phyloP scores from a whole-genome alignment of 2,888 invertebrate species.

The Dugesia japonica region DNA sequence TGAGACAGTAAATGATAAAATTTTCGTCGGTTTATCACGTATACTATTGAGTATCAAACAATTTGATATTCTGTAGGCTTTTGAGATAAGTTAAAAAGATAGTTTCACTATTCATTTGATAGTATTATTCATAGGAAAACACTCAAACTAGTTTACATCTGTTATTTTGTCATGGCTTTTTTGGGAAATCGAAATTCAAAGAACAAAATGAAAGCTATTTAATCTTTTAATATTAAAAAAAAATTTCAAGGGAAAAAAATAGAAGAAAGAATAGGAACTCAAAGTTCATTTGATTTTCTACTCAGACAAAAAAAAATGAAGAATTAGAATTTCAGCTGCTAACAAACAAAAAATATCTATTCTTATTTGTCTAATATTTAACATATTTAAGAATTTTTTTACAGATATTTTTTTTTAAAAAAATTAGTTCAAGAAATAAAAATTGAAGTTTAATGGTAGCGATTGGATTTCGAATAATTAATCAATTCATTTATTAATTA shows the following conservation, averaged over 20 bases:
- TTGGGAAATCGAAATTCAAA: constrained; percentile 12
- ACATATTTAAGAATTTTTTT: background rate
- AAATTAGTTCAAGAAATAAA: too few species aligned
- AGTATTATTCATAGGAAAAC: background rate
- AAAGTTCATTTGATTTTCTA: background rate
- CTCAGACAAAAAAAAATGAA: too few species aligned
- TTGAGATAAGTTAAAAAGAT: background rate
- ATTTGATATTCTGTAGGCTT: constrained; percentile 4
- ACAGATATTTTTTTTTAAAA: background rate
- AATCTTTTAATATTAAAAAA: background rate
- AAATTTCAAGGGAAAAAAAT: background rate
- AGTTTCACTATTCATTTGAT: background rate
- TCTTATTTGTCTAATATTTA: background rate
- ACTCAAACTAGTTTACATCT: background rate
- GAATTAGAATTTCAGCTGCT: background rate
- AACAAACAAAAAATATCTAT: background rate
- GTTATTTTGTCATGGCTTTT: constrained; percentile 16
- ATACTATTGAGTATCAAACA: constrained; percentile 3
- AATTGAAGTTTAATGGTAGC: too few species aligned
- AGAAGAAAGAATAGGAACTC: too few species aligned
- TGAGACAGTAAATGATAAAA: constrained; percentile 14
- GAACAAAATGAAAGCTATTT: background rate
- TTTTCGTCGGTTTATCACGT: constrained; percentile 20
- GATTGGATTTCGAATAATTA: too few species aligned
- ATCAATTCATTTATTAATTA: background rate